Evolutionary conservation across 2,797 vertebrate genomes (phyloP).

Genomic region (Xenops minutus): DNA sequence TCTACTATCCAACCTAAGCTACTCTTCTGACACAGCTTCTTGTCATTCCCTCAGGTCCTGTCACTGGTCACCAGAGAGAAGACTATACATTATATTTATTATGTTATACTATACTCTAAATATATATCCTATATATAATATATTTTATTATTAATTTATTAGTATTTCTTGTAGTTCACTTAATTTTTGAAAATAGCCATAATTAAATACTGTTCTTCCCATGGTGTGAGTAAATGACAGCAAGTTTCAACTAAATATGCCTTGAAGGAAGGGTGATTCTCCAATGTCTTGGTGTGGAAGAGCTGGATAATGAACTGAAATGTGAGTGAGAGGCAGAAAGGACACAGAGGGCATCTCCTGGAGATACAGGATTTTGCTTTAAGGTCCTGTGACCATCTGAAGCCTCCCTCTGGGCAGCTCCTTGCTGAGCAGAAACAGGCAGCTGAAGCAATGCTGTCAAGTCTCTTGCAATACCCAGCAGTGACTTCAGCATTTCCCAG

Average conservation of each 20-base stretch:
- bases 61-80: not conserved
- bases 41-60: not conserved
- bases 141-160: not conserved
- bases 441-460: not conserved
- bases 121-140: not conserved
- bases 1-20: not conserved
- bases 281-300: not conserved
- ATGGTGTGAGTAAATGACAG: not conserved
- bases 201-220: not conserved
- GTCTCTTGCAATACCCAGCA: not conserved
- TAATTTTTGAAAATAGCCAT: not conserved
- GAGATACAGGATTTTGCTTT: not conserved
- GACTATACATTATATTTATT: not conserved
- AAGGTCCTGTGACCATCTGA: not conserved
- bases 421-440: not conserved
- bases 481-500: fast-evolving
- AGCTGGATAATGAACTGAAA: not conserved
- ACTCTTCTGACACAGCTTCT: not conserved
- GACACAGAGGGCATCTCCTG: not conserved
- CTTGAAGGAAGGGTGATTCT: not conserved
- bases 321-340: not conserved
- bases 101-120: not conserved
- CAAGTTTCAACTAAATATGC: not conserved
- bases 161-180: not conserved
- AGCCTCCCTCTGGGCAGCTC: not conserved